These are phyloP conservation scores for Pristionchus maxplancki DNA, from an alignment of 2,888 invertebrate species.

Conservation along the genomic window DNA sequence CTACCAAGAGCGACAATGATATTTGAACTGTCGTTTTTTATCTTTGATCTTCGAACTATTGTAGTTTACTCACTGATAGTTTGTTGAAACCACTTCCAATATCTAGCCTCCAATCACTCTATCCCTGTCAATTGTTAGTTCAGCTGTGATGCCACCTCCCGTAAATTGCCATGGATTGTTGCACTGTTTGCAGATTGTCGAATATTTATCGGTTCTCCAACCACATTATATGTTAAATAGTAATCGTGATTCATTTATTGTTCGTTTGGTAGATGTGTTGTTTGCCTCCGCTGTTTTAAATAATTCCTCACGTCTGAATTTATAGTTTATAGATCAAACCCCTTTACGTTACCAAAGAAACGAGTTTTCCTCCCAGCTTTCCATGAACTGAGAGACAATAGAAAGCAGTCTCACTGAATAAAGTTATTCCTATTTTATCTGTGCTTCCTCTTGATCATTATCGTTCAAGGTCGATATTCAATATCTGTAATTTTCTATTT, in stretches of 20 bases:
- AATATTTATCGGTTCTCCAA: background rate
- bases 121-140: background rate
- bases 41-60: background rate
- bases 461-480: background rate
- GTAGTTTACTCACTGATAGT: background rate
- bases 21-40: slow-evolving; percentile 16
- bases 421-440: background rate
- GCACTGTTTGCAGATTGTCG: background rate
- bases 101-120: background rate
- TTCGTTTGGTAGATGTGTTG: background rate
- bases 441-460: background rate
- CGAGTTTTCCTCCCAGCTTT: background rate
- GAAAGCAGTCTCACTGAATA: background rate
- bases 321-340: background rate
- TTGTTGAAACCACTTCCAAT: background rate
- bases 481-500: background rate
- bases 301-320: background rate
- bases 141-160: background rate
- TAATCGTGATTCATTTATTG: background rate
- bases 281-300: background rate
- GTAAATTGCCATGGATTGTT: background rate
- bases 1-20: slow-evolving; percentile 54
- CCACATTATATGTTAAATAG: background rate
- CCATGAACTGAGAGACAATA: background rate
- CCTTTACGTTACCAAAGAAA: background rate